Conservation (phyloP, 2,113 vertebrate species). For the Procapra przewalskii region DNA sequence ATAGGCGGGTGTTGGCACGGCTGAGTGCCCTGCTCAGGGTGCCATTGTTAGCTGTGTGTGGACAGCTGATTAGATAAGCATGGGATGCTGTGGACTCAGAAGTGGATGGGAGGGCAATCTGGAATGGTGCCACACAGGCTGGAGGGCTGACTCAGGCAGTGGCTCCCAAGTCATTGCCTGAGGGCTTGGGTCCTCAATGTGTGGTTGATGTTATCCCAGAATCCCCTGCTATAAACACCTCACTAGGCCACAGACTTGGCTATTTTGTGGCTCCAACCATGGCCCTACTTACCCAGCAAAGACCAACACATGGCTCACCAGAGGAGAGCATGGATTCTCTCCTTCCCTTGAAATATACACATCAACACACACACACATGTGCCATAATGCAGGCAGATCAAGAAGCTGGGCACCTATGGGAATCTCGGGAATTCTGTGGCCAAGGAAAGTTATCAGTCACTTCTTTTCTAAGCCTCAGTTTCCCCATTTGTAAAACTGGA, state of each 20-base stretch:
- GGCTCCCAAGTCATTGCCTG: neutral
- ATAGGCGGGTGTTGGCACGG: neutral
- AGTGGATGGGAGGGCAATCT: neutral
- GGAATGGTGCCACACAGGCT: neutral
- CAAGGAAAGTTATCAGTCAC: neutral
- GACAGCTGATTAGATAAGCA: neutral
- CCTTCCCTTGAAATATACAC: neutral
- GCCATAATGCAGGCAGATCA: neutral
- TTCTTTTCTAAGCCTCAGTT: neutral
- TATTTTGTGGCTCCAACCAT: neutral
- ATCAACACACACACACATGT: neutral
- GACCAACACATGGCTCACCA: neutral
- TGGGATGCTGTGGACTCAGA: neutral
- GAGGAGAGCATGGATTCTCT: neutral
- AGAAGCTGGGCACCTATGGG: neutral
- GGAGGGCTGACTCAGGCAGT: neutral
- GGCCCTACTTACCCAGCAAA: neutral
- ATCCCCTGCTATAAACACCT: neutral
- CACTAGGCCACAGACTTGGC: neutral
- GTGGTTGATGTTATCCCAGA: neutral
- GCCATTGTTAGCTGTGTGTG: neutral
- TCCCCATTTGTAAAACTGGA: conserved; percentile 11
- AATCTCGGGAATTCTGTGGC: neutral
- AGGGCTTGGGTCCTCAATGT: neutral
- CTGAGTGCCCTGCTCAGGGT: neutral